A percentile compares a stretch with the other conserved stretches of the same genome.
phyloP scores from a whole-genome alignment of 2,888 invertebrate species.

The Teleiodes luculella region DNA sequence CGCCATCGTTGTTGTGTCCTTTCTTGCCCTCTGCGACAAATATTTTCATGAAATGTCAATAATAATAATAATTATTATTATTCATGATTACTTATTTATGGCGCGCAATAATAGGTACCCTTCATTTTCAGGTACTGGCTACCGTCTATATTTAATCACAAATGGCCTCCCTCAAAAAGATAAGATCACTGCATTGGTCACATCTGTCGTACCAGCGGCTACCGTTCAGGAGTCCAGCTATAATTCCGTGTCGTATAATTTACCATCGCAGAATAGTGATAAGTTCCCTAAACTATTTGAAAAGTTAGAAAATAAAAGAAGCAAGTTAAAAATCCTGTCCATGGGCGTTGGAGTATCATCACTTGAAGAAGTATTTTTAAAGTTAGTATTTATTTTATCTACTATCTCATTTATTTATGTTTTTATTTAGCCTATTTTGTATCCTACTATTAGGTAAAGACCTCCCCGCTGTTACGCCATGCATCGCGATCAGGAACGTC shows the following conservation, averaged over 20 bases:
- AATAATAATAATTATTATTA: no score
- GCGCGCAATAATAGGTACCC: no score
- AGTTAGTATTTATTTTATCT: conserved; percentile 67
- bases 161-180: conserved; percentile 44
- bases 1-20: no score
- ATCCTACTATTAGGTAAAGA: not conserved
- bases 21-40: no score
- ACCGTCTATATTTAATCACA: conserved; percentile 81
- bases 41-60: no score
- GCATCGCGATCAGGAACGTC: no score
- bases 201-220: conserved; percentile 40
- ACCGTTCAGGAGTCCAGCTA: conserved; percentile 39
- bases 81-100: no score
- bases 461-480: no score
- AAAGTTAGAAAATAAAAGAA: conserved; percentile 79
- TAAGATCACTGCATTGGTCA: conserved; percentile 36
- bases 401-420: no score
- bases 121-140: conserved; percentile 84
- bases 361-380: conserved; percentile 94
- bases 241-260: conserved; percentile 48
- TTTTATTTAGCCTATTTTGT: not conserved
- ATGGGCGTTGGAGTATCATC: conserved; percentile 93
- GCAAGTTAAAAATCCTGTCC: conserved; percentile 82
- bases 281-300: conserved; percentile 81
- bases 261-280: conserved; percentile 69